These are phyloP conservation scores for Fopius arisanus DNA, from an alignment of 1,140 invertebrate species.

Conservation along the genomic window DNA sequence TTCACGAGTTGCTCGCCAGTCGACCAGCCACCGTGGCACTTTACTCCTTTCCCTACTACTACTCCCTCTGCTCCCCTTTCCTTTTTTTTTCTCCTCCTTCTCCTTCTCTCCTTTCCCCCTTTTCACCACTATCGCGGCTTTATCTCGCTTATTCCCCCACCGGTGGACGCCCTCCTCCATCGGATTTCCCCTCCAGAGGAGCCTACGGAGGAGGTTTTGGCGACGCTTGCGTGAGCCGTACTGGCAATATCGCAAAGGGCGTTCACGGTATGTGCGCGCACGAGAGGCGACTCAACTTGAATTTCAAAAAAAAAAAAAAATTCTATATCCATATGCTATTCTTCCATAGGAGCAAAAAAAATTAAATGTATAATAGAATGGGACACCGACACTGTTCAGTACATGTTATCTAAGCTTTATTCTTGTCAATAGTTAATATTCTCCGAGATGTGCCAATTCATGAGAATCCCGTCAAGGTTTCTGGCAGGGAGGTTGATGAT, in stretches of 20 bases:
- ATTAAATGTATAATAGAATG: too few relatives aligned
- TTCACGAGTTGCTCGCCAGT: slow-evolving; percentile 58
- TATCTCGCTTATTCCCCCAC: not conserved
- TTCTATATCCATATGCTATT: not conserved
- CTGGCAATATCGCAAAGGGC: slow-evolving; percentile 40
- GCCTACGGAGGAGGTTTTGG: not conserved
- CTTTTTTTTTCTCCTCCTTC: slow-evolving; percentile 27
- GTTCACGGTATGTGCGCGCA: slow-evolving; percentile 34
- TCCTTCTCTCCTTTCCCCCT: slow-evolving; percentile 30
- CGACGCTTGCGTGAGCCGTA: slow-evolving; percentile 34
- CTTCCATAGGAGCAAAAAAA: not conserved
- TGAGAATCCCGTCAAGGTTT: too few relatives aligned
- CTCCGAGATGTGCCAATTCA: too few relatives aligned
- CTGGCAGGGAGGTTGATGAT: too few relatives aligned
- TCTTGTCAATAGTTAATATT: too few relatives aligned
- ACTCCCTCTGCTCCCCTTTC: slow-evolving; percentile 28
- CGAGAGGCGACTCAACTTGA: not conserved
- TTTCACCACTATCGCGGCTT: not conserved
- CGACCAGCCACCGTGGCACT: slow-evolving; percentile 57
- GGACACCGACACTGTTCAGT: too few relatives aligned
- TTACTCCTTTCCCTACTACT: slow-evolving; percentile 46
- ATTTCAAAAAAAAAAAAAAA: slow-evolving; percentile 8
- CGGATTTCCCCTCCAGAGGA: not conserved
- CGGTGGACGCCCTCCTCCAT: not conserved
- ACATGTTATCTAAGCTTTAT: too few relatives aligned